Evolutionary conservation across 2,113 vertebrate genomes (phyloP).

Genomic region (Podarcis cretensis): DNA sequence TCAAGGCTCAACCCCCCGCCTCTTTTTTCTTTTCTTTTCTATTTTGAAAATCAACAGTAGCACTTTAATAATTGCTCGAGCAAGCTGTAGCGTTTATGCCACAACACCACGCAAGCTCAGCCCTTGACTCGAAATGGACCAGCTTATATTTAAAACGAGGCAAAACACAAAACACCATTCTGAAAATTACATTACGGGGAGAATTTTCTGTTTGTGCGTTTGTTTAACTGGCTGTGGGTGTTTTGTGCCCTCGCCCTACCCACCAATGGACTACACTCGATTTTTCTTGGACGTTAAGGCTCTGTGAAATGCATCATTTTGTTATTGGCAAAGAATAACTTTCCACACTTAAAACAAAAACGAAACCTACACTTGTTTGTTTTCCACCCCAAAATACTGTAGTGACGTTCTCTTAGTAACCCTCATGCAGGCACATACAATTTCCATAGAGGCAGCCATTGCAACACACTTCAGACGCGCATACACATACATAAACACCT

Average conservation of each 20-base stretch:
- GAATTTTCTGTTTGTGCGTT: neutral
- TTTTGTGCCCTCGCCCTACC: no score
- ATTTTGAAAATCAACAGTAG: neutral
- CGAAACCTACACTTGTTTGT: neutral
- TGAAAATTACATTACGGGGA: neutral
- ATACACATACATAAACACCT: constrained; percentile 23
- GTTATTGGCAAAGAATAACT: neutral
- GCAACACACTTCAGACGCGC: constrained; percentile 22
- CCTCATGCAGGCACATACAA: neutral
- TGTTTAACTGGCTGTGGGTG: neutral
- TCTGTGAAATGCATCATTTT: neutral
- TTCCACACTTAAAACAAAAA: neutral
- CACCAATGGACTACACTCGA: neutral
- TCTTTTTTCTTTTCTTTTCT: neutral
- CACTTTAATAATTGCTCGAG: neutral
- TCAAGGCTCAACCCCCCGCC: neutral
- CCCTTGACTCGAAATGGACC: neutral
- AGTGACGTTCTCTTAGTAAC: neutral
- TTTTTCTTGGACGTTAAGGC: neutral
- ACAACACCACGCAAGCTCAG: neutral
- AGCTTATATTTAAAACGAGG: neutral
- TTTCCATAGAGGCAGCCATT: neutral
- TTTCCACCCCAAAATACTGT: no score
- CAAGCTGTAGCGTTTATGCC: neutral
- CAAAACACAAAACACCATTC: neutral